phyloP scores from a whole-genome alignment of 2,888 invertebrate genomes.

The Acrobeloides nanus region DNA sequence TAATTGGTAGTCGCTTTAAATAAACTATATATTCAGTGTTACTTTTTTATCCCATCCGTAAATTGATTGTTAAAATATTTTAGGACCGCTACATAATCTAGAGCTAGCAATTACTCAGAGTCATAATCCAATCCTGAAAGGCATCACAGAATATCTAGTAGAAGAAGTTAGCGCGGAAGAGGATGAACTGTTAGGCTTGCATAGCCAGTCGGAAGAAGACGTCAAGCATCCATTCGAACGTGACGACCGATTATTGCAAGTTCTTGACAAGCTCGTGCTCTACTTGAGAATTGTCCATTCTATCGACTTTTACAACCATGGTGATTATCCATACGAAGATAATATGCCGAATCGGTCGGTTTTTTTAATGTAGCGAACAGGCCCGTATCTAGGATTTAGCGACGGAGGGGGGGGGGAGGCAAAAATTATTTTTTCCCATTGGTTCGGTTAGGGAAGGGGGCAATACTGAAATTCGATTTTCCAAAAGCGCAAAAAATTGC shows the following conservation, averaged over 20 bases:
- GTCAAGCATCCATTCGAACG: constrained; percentile 55
- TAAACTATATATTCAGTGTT: not conserved
- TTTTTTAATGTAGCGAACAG: not conserved
- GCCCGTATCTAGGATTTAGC: too few species aligned
- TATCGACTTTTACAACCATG: constrained; percentile 96
- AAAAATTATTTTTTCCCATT: not conserved
- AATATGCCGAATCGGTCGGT: constrained; percentile 83
- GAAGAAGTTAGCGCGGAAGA: constrained; percentile 98
- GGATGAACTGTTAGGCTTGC: constrained; percentile 66
- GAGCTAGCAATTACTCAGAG: constrained; percentile 40
- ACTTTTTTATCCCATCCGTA: not conserved
- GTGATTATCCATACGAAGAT: constrained; percentile 97
- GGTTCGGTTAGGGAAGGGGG: too few species aligned
- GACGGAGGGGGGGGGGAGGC: not conserved
- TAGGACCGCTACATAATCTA: too few species aligned
- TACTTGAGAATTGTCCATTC: constrained; percentile 95
- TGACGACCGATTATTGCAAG: constrained; percentile 62
- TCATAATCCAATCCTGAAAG: constrained; percentile 81
- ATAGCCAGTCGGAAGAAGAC: constrained; percentile 21
- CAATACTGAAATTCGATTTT: too few species aligned
- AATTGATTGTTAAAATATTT: not conserved
- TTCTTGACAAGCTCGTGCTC: constrained; percentile 73
- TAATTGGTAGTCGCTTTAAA: too few species aligned
- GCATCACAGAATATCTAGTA: constrained; percentile 82
- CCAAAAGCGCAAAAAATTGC: too few species aligned